phyloP scores from a whole-genome alignment of 2,113 vertebrate species.

The Tiliqua scincoides region DNA sequence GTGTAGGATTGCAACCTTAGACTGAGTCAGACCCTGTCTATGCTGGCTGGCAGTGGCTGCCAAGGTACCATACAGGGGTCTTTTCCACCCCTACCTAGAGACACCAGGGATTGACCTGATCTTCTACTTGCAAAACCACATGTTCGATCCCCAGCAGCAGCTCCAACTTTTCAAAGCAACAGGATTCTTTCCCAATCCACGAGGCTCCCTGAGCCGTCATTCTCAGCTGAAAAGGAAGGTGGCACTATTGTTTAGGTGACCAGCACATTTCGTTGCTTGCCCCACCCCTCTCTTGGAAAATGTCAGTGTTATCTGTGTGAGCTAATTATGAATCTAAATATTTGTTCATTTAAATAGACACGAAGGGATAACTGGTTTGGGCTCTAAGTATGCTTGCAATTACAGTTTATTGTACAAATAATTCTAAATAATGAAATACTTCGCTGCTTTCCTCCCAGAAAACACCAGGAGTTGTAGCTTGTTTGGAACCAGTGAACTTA shows the following conservation, averaged over 20 bases:
- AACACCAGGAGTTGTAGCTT: background rate
- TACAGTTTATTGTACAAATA: background rate
- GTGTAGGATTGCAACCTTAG: too few species aligned
- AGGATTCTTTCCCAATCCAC: background rate
- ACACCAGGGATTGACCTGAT: too few species aligned
- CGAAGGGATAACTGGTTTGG: background rate
- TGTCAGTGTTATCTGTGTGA: background rate
- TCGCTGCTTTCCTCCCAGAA: background rate
- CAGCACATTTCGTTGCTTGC: too few species aligned
- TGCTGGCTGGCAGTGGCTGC: too few species aligned
- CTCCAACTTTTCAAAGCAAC: background rate
- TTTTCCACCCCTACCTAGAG: too few species aligned
- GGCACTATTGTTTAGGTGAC: background rate
- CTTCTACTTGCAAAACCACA: too few species aligned
- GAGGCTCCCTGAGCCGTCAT: background rate
- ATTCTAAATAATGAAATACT: background rate
- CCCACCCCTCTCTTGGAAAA: background rate
- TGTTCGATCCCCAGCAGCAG: too few species aligned
- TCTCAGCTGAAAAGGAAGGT: background rate
- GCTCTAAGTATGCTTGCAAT: background rate
- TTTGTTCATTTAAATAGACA: background rate
- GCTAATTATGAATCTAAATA: slow-evolving; percentile 8
- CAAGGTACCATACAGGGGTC: too few species aligned
- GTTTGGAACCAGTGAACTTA: background rate
- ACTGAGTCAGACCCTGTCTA: too few species aligned